These are phyloP conservation scores for Petromus typicus DNA, from an alignment of 2,113 vertebrate genomes.

Conservation along the genomic window DNA sequence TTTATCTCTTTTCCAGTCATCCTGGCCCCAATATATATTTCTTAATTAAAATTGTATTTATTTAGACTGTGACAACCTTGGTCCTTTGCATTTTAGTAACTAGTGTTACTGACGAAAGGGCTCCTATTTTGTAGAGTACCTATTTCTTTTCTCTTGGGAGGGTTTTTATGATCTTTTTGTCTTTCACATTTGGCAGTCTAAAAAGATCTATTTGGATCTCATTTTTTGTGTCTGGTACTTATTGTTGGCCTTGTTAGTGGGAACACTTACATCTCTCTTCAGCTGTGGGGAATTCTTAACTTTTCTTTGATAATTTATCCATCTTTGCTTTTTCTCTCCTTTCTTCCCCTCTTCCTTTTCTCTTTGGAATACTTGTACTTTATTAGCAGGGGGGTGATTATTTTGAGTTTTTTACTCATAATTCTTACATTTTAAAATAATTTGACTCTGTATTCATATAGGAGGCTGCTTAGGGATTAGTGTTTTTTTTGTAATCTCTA, in stretches of 20 bases:
- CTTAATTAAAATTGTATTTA: not conserved
- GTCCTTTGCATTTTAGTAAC: constrained; percentile 10
- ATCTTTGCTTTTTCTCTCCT: not conserved
- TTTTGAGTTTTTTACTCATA: constrained; percentile 13
- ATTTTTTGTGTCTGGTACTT: not conserved
- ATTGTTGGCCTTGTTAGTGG: not conserved
- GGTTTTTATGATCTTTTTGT: not conserved
- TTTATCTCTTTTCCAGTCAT: not conserved
- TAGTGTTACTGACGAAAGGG: not conserved
- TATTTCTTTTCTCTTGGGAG: not conserved
- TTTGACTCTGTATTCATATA: constrained; percentile 5
- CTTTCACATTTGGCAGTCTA: not conserved
- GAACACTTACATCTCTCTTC: not conserved
- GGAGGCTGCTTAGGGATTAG: not conserved
- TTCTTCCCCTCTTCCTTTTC: not conserved
- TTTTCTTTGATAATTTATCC: constrained; percentile 5
- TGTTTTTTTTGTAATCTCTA: constrained; percentile 29
- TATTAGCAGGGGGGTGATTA: not conserved
- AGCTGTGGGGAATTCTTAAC: not conserved
- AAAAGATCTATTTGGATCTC: not conserved
- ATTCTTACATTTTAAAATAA: not conserved
- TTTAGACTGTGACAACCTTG: constrained; percentile 13
- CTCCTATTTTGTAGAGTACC: not conserved
- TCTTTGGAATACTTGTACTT: not conserved
- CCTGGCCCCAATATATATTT: not conserved